Evolutionary conservation across 2,113 vertebrate genomes (phyloP).

Genomic region (Ploceus nigricollis): DNA sequence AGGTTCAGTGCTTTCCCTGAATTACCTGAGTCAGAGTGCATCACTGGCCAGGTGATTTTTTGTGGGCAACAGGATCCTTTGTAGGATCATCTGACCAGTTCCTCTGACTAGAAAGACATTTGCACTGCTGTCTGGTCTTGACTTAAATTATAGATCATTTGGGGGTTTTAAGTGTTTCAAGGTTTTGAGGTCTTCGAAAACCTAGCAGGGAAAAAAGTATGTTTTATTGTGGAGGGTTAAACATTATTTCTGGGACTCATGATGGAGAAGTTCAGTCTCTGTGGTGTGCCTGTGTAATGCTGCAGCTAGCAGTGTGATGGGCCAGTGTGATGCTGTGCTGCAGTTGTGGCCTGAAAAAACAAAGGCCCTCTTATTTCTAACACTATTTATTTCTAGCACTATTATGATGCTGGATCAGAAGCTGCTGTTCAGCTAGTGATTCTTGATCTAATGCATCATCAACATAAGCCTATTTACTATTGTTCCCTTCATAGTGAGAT

Average conservation of each 20-base stretch:
- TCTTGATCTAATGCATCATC: background rate
- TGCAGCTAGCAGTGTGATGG: background rate
- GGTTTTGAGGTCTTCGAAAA: background rate
- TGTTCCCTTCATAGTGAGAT: background rate
- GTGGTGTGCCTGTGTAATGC: background rate
- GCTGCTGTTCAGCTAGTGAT: background rate
- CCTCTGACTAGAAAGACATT: background rate
- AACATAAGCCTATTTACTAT: background rate
- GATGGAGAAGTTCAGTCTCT: background rate
- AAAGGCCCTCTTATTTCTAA: background rate
- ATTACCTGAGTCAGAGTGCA: rapidly evolving
- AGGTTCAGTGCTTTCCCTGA: background rate
- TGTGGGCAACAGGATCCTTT: background rate
- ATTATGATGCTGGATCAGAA: background rate
- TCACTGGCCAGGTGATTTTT: background rate
- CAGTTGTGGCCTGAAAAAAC: background rate
- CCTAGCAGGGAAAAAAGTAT: background rate
- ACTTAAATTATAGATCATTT: rapidly evolving
- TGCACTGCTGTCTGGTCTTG: background rate
- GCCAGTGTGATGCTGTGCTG: background rate
- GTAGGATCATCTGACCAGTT: background rate
- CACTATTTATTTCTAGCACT: background rate
- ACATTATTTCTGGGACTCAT: background rate
- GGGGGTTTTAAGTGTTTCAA: rapidly evolving
- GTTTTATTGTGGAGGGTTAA: background rate